Evolutionary conservation across 2,113 vertebrate genomes (phyloP), one percentile per base, ranked within the genome.

Genomic region (Talpa occidentalis): DNA sequence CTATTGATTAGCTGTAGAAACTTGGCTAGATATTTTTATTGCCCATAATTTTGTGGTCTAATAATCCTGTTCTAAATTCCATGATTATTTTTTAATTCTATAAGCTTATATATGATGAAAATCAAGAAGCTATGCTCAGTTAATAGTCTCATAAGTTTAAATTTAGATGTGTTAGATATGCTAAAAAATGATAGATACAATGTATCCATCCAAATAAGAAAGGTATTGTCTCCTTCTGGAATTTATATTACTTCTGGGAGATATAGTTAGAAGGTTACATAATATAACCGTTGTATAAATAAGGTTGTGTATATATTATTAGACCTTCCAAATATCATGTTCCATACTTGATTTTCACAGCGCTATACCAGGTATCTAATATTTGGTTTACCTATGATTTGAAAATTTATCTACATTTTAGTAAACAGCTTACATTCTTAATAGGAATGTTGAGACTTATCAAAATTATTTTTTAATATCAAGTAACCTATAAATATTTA

Each of bases 381-480:
- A 77, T 40, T 44, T 67, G 2, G 5, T 84, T 76, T 62, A 59
- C 15, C 6, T 88, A 14, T 85, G 30, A 47, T 40, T 88, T 59
- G 1, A 78, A 6, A 70, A 62, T 76, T 54, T 52, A 37, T 37
- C 35, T 91, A n/a, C 32, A 88, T 67, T 44, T 90, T 74, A 78
- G 3, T 85, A 88, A 62, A 44, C 59, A 70, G 12, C 32, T 92
- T 84, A 4, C 78, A 44, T 80, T 66, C 21, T 90, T 70, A 77
- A 49, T 90, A 66, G 82, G 35, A 87, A 74, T 4, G 37, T 32
- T 3, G n/a, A 88, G 42, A 26, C 3, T 73, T 73, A 69, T 47
- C 87, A 32, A 90, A 88, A 52, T 56, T 80, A 72, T 88, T 90
- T 84, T 90, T 80, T 72, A 90, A 83, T 80, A 72, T 56, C 67